Base-by-base conservation (phyloP, 2,888 invertebrate genomes). In the Caenorhabditis doughertyi region DNA sequence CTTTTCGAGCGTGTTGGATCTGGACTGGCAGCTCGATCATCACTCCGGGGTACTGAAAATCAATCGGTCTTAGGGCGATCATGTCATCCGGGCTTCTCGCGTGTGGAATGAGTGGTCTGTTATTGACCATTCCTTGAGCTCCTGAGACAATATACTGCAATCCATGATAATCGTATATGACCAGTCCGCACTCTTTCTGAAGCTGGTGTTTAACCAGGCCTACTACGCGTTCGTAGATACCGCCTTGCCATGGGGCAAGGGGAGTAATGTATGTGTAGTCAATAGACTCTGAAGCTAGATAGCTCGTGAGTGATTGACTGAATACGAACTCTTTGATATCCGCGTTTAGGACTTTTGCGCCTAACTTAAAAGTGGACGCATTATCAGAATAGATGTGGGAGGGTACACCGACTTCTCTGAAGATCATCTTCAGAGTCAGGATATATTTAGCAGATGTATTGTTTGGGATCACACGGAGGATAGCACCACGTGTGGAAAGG, bases 141-240 rank as follows among this genome's bases (percentile, higher is more conserved):
- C 16, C 27, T 25, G 60, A 60, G 4, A 60, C 60, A 8, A 60
- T 0, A 9, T 60, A 60, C 8, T 42, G 42, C 0, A 60, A 8
- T 16, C 25, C 3, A 7, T 9, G 11, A 44, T 16, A 60, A n/a
- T 44, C 44, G 8, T 13, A n/a, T 0, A 25, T 23, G 0, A 13
- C 2, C 1, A 0, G 4, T 4, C 60, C 60, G n/a, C 16, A 16
- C 8, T 25, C 53, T 13, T 60, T 67, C 23, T 18, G 13, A 1
- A 76, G 1, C 5, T 65, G 67, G 0, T 35, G 21, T 18, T 74
- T 74, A 0, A 76, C 53, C 0, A 79, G 25, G 0, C 91, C 88
- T 7, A 92, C 89, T 3, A 93, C 76, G n/a, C 92, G 86, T 84
- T 93, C 92, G 89, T 92, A 93, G 84, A 91, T 92, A 32, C 93